phyloP scores from a whole-genome alignment of 2,113 vertebrate genomes.

The Eurypyga helias region DNA sequence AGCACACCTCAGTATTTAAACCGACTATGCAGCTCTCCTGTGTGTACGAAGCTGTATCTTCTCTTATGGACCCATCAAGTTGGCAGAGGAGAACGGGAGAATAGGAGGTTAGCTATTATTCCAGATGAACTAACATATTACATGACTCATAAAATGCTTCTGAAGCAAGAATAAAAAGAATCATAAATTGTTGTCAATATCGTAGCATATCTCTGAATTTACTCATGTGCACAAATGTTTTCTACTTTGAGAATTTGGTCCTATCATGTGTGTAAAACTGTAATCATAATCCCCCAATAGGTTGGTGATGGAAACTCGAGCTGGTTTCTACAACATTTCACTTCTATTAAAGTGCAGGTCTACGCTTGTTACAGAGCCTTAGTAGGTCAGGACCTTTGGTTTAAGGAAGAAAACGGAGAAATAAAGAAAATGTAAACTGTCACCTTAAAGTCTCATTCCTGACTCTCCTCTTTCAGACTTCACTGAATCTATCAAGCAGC shows the following conservation, averaged over 20 bases:
- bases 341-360: background rate
- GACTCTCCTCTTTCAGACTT: background rate
- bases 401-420: background rate
- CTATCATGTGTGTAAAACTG: background rate
- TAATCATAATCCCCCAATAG: background rate
- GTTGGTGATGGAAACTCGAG: background rate
- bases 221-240: background rate
- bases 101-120: background rate
- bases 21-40: background rate
- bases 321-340: background rate
- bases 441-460: background rate
- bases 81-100: background rate
- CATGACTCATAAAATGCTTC: background rate
- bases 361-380: background rate
- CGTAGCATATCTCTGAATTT: background rate
- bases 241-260: background rate
- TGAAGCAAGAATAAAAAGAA: background rate
- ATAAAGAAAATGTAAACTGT: background rate
- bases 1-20: background rate
- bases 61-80: background rate
- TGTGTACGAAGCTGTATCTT: background rate
- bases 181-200: background rate
- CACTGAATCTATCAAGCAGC: background rate
- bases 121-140: background rate
- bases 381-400: background rate